Evolutionary conservation across 2,113 vertebrate genomes (phyloP), one percentile per base, ranked within the genome.

Genomic region (Lanius collurio): DNA sequence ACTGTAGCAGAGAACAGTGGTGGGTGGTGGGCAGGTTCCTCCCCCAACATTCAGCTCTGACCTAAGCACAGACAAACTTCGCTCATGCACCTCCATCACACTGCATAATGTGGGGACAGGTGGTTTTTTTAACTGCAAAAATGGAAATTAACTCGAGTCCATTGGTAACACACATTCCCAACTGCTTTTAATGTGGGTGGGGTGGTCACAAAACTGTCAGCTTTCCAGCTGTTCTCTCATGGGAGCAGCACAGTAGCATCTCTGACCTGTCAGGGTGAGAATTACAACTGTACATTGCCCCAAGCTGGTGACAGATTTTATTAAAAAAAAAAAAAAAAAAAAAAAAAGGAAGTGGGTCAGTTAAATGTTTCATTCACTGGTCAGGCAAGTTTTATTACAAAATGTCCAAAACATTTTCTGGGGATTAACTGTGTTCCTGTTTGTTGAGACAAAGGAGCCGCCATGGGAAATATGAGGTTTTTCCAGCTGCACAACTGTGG

Each of bases 161-260:
- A 2, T 8, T 62, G 18, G 18, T 27, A 52, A 22, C 28, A 26
- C 2, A 2, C 0, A 0, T 46, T 31, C 35, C 24, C 1, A 1
- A 1, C 44, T 73, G 57, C 46, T 56, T 80, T 46, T 57, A 77
- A 8, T 28, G 0, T 5, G 26, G 64, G 21, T 31, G 30, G 28
- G 17, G 26, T 44, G 4, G 9, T 71, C 63, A 44, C n/a, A 57
- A 26, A n/a, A 1, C 39, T 68, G 41, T 21, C 62, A 62, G 19
- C 75, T 55, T 53, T 37, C 71, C 76, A 44, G 76, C 52, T 52
- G 21, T 69, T 55, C 24, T 60, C 11, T 67, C n/a, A 2, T 15
- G 24, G 71, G 44, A 86, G 9, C 10, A 33, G 52, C 41, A 31
- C 4, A 2, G 37, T 20, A 33, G 19, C 11, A 5, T 20, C 35